Percentiles rank a stretch among this genome's conserved stretches.
These are phyloP conservation scores for Neomorphus geoffroyi DNA, from an alignment of 2,797 vertebrate genomes.

Conservation along the genomic window DNA sequence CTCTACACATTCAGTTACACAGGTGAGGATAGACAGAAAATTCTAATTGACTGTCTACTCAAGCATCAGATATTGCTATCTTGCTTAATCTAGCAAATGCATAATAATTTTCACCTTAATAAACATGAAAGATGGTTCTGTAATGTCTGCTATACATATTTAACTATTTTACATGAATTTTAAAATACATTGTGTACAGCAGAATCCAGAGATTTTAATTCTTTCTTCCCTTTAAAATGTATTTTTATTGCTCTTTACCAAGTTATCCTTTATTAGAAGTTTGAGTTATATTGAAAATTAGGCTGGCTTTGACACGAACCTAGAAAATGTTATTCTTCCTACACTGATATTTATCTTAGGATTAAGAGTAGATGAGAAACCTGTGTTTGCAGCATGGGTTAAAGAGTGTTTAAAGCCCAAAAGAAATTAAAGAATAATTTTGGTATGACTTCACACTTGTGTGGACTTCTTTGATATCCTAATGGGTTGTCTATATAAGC, in stretches of 20 bases:
- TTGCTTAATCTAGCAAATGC: not conserved
- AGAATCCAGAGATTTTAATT: not conserved
- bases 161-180: not conserved
- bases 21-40: not conserved
- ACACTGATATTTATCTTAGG: not conserved
- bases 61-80: not conserved
- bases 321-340: not conserved
- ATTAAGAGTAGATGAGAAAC: not conserved
- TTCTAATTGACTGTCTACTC: not conserved
- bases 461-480: not conserved
- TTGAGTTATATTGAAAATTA: not conserved
- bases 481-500: not conserved
- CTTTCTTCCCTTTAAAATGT: not conserved
- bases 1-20: not conserved
- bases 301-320: rapidly evolving
- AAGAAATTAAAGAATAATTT: not conserved
- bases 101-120: not conserved
- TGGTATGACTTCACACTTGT: not conserved
- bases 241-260: not conserved
- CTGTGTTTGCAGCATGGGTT: not conserved
- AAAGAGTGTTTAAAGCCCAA: not conserved
- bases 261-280: not conserved
- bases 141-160: not conserved
- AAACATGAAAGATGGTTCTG: not conserved
- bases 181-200: not conserved